Conservation (phyloP, 2,113 vertebrate genomes). For the Pimephales promelas region DNA sequence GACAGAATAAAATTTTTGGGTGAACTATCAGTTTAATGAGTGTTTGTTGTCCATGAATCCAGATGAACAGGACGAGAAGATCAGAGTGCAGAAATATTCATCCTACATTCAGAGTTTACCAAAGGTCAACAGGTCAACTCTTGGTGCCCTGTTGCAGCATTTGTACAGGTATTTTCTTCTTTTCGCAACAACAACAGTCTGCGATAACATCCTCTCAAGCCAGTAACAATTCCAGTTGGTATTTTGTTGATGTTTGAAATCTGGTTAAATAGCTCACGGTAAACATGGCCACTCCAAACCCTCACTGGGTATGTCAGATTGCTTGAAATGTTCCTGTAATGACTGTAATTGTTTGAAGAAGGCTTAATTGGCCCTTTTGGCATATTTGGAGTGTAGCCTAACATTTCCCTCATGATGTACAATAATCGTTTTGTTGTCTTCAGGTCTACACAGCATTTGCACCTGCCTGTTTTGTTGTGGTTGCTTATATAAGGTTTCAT, state of each 20-base stretch:
- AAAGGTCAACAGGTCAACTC: conserved; percentile 84
- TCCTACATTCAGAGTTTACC: conserved; percentile 88
- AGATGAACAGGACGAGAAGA: conserved; percentile 85
- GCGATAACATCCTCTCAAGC: conserved; percentile 23
- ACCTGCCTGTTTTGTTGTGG: conserved; percentile 11
- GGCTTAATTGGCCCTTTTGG: conserved; percentile 61
- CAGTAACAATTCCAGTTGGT: conserved; percentile 22
- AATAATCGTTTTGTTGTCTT: conserved; percentile 43
- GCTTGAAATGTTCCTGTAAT: conserved; percentile 54
- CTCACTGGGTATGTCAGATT: conserved; percentile 48
- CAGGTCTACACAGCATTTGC: conserved; percentile 26
- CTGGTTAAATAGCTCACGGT: conserved; percentile 31
- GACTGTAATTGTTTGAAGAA: conserved; percentile 59
- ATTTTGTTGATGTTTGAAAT: conserved; percentile 43
- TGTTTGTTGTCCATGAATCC: neutral
- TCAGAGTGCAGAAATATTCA: conserved; percentile 85
- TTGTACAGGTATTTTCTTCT: conserved; percentile 85
- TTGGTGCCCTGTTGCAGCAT: conserved; percentile 90
- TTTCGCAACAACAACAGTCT: conserved; percentile 4
- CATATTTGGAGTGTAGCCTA: conserved; percentile 55
- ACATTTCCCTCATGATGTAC: conserved; percentile 48
- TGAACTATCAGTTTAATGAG: too few relatives aligned
- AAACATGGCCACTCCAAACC: conserved; percentile 44
- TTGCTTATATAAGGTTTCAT: conserved; percentile 25
- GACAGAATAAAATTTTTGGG: too few relatives aligned